Conservation (phyloP, 2,113 vertebrate genomes). For the Sclerurus mexicanus region DNA sequence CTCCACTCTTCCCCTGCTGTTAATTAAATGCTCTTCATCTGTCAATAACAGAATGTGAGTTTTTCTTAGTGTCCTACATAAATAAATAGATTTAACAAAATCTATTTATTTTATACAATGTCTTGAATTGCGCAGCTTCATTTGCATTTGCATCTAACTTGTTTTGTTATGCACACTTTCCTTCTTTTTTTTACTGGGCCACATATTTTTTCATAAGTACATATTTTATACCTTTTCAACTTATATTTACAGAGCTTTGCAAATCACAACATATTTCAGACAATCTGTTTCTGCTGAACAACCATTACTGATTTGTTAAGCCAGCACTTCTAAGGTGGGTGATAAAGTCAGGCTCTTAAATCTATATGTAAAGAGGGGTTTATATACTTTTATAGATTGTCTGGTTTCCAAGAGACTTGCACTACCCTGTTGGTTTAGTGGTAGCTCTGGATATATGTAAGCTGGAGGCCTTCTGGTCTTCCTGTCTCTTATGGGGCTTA, state of each 20-base stretch:
- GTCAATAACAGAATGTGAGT: neutral
- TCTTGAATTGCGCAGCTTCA: neutral
- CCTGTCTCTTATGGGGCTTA: neutral
- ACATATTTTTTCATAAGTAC: neutral
- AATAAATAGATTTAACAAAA: neutral
- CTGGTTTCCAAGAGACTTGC: neutral
- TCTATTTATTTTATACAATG: neutral
- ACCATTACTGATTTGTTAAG: neutral
- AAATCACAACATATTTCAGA: neutral
- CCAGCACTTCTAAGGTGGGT: neutral
- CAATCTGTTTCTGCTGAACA: neutral
- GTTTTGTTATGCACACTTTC: neutral
- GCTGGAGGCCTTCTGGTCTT: neutral
- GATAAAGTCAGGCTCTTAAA: neutral
- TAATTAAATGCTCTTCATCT: slow-evolving; percentile 38
- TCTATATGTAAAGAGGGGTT: neutral
- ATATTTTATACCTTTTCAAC: neutral
- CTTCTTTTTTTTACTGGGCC: neutral
- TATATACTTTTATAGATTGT: neutral
- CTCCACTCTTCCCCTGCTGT: neutral
- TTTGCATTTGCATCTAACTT: slow-evolving; percentile 21
- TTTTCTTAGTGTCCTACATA: neutral
- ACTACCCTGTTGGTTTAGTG: neutral
- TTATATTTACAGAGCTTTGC: neutral
- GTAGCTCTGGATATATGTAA: neutral